A percentile compares a stretch with the other conserved stretches of the same genome.
These are phyloP conservation scores for Mechanitis messenoides DNA, from an alignment of 2,888 invertebrate species.

Conservation along the genomic window DNA sequence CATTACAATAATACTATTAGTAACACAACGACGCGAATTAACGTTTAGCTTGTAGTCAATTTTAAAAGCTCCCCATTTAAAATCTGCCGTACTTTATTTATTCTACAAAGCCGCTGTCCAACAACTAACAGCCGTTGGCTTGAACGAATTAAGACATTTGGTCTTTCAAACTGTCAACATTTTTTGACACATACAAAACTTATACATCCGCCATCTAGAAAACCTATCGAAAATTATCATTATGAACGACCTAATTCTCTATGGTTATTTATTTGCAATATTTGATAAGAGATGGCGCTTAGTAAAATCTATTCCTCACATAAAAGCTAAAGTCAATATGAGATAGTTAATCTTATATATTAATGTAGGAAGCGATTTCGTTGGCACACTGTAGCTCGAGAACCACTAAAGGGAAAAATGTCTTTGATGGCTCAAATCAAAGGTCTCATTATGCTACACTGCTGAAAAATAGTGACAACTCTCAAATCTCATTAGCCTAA, in stretches of 20 bases:
- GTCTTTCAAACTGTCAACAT: conserved; percentile 34
- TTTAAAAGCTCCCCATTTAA: conserved; percentile 47
- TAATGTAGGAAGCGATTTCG: too few species aligned
- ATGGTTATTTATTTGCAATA: conserved; percentile 7
- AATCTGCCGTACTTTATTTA: conserved; percentile 54
- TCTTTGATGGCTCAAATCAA: too few species aligned
- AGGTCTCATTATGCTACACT: too few species aligned
- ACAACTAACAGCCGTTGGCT: conserved; percentile 45
- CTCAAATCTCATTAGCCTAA: too few species aligned
- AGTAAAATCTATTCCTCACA: too few species aligned
- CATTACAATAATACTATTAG: conserved; percentile 43
- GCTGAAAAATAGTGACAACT: too few species aligned
- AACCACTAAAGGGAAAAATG: too few species aligned
- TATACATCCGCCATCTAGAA: conserved; percentile 22
- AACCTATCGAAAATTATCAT: conserved; percentile 6
- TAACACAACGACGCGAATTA: conserved; percentile 51
- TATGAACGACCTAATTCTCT: conserved; percentile 28
- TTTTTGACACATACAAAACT: conserved; percentile 5
- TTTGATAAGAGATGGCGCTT: conserved; percentile 12
- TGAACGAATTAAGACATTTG: conserved; percentile 42
- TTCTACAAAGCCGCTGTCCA: conserved; percentile 32
- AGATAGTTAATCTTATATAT: too few species aligned
- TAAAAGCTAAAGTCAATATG: too few species aligned
- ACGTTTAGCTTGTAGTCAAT: conserved; percentile 44
- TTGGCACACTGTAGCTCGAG: too few species aligned